Evolutionary conservation across 2,113 vertebrate species (phyloP), one percentile per base, ranked within the genome.

Genomic region (Halcyon senegalensis): DNA sequence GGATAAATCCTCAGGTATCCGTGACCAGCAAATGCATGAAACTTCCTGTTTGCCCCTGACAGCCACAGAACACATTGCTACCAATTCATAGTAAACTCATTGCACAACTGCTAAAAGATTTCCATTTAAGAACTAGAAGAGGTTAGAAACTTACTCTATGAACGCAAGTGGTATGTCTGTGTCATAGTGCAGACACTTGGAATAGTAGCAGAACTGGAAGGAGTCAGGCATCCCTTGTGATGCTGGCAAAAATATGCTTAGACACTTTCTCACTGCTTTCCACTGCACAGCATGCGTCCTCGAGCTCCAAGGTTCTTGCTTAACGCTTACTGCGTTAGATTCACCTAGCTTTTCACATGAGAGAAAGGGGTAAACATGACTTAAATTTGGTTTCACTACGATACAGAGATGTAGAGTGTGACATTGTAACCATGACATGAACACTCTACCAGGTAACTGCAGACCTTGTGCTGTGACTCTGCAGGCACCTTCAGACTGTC

Each of bases 261-360:
- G 44, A 30, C 35, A 4, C 74, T 72, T 66, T 2, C 1, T 6
- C 51, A 16, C 37, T 6, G 7, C 66, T 69, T 70, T 28, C 27
- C 25, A 2, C 50, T 44, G 43, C 11, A 1, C n/a, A 55, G 66
- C 72, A 23, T 0, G 1, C 37, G 39, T 68, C 13, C 59, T 86
- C 20, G 20, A 46, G 86, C 73, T 35, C 23, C 48, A 19, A 13
- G 37, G 44, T 25, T 80, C 19, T 27, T 2, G 2, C 84, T 63
- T 73, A 7, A 10, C 21, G 3, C 21, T 64, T 51, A 23, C 70
- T 62, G 0, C 30, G 21, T 50, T 55, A 51, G 37, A 50, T n/a
- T 81, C 16, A 0, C 16, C 33, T 59, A 1, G 50, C 50, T 14
- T 41, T 28, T 41, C 43, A 16, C 0, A 3, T 44, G 41, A 70